Base-by-base conservation (phyloP, 1,140 invertebrate species). In the Sweltsa coloradensis region DNA sequence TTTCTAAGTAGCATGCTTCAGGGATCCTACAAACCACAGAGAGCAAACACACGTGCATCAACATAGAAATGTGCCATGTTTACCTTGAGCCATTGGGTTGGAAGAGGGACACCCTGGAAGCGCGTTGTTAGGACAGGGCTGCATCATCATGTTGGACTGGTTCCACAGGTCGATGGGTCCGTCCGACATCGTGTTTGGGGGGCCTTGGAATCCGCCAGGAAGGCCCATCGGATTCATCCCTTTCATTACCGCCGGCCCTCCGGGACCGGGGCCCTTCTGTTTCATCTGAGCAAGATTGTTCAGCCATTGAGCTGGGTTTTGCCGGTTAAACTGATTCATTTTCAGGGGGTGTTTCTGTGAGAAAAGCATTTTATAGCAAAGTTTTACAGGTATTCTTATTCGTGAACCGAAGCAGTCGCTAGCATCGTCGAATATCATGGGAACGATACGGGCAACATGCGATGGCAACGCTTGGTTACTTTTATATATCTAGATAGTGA, bases 341-440 rank as follows among this genome's bases (percentile, higher is more conserved):
- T 91, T 92, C 53, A 89, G 70, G 23, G 88, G 88, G 69, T 90
- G 83, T 74, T 92, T 92, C 78, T 88, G 70, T 31, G 55, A 61
- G 23, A 51, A 27, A 44, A 42, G 34, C 25, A 24, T 34, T 45
- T n/a, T n/a, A n/a, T n/a, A n/a, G n/a, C n/a, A n/a, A n/a, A n/a
- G n/a, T n/a, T 6, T 3, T 34, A 34, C 34, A 34, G 19, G n/a
- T 6, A 34, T 34, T 34, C 34, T 2, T n/a, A n/a, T n/a, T n/a
- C n/a, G n/a, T n/a, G n/a, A n/a, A n/a, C n/a, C n/a, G n/a, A n/a
- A n/a, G n/a, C n/a, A n/a, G n/a, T n/a, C n/a, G n/a, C n/a, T n/a
- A n/a, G n/a, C n/a, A n/a, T n/a, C n/a, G n/a, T n/a, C n/a, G n/a
- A n/a, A n/a, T n/a, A n/a, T n/a, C n/a, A n/a, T n/a, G n/a, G n/a